Conservation (phyloP, 2,113 vertebrate species). For the Apodemus speciosus region DNA sequence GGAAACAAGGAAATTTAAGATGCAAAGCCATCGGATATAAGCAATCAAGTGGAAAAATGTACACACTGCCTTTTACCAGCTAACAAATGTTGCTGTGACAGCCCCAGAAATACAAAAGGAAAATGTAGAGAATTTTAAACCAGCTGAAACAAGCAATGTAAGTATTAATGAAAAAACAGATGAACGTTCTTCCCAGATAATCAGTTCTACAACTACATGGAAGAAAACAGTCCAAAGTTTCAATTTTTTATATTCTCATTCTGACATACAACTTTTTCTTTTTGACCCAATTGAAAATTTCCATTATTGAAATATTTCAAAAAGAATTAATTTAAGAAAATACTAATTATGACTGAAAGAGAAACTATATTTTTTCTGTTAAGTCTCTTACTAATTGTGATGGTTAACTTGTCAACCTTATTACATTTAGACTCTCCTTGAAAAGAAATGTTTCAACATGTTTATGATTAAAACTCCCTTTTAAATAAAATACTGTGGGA, state of each 20-base stretch:
- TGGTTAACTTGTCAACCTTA: neutral
- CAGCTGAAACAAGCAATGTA: constrained; percentile 5
- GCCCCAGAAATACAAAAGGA: neutral
- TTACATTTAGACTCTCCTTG: neutral
- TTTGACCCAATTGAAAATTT: constrained; percentile 8
- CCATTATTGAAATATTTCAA: constrained; percentile 24
- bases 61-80: neutral
- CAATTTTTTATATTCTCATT: constrained; percentile 46
- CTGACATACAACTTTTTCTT: neutral
- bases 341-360: neutral
- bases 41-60: neutral
- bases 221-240: neutral
- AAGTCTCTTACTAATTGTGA: neutral
- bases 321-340: constrained; percentile 30
- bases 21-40: neutral
- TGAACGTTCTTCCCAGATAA: neutral
- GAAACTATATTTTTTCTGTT: neutral
- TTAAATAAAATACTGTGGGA: neutral
- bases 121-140: constrained; percentile 3
- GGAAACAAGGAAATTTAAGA: neutral
- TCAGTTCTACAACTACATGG: neutral
- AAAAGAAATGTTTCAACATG: neutral
- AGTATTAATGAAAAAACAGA: neutral
- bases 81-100: neutral
- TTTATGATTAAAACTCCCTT: neutral